phyloP scores from a whole-genome alignment of 2,113 vertebrate species.

The Cynopterus brachyotis region DNA sequence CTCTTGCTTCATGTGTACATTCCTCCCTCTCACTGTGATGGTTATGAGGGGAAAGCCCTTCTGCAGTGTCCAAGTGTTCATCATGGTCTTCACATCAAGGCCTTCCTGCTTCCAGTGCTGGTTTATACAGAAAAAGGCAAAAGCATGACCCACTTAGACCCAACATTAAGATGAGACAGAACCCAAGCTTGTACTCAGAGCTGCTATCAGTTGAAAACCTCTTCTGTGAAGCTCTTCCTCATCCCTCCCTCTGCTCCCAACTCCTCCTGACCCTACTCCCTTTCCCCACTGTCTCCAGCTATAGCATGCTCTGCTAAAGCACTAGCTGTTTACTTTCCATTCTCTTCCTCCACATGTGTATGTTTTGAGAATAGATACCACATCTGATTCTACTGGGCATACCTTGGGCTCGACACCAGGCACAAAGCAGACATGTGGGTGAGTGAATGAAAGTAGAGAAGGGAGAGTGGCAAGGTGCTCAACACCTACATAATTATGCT shows the following conservation, averaged over 20 bases:
- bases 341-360: background rate
- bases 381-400: background rate
- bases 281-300: background rate
- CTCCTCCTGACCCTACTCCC: background rate
- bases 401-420: background rate
- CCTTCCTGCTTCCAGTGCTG: slow-evolving; percentile 87
- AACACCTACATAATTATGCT: background rate
- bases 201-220: background rate
- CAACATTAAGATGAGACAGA: background rate
- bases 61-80: slow-evolving; percentile 95
- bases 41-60: slow-evolving; percentile 93
- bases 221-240: background rate
- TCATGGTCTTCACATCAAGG: slow-evolving; percentile 88
- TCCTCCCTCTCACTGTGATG: slow-evolving; percentile 86
- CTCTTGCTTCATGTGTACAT: slow-evolving; percentile 89
- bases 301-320: background rate
- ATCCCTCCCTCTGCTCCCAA: background rate
- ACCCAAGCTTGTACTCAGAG: background rate
- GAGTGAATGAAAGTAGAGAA: background rate
- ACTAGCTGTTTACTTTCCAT: background rate
- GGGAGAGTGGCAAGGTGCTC: background rate
- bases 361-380: background rate
- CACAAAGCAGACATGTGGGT: background rate
- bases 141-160: background rate
- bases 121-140: background rate